Evolutionary conservation across 2,113 vertebrate species (phyloP), one percentile per base, ranked within the genome.

Genomic region (Scatophagus argus): DNA sequence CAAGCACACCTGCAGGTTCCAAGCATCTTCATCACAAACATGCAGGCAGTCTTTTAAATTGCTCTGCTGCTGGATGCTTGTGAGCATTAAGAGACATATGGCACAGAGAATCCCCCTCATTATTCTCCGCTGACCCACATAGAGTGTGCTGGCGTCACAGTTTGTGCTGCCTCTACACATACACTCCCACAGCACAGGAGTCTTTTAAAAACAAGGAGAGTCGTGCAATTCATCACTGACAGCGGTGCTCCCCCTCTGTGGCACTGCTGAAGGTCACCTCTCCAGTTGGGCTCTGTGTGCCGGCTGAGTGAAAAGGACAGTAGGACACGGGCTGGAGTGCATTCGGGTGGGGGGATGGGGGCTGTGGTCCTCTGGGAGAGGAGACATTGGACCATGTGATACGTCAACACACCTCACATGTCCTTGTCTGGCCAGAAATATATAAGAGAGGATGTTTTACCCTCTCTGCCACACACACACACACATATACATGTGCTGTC

Each of bases 181-280:
- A 54, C 65, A 6, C 71, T 75, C 66, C 82, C 61, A 73, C 68
- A 11, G 78, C 82, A 77, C 74, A 55, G 69, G 47, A 77, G 79
- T 70, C 82, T 60, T 77, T 91, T 79, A 77, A 89, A 83, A 82
- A 73, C 66, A 56, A 69, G 68, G 75, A 60, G 67, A 69, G 78
- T 69, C 14, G 1, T 43, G 77, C 80, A 88, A 94, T 94, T 87
- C 69, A 94, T 94, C 91, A 93, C 77, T 90, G 93, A 89, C 79
- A 82, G 79, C 41, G 10, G 78, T 16, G 10, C 77, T 59, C 75
- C 84, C 67, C 67, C 77, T 59, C 76, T 19, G 69, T 82, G 77
- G 77, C 79, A 81, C 80, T 38, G 4, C 75, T 80, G 87, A 88
- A 91, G 89, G 91, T 88, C 91, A 91, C 41, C 78, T 79, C 79